Conservation (phyloP, 2,113 vertebrate species). For the Bombycilla garrulus region DNA sequence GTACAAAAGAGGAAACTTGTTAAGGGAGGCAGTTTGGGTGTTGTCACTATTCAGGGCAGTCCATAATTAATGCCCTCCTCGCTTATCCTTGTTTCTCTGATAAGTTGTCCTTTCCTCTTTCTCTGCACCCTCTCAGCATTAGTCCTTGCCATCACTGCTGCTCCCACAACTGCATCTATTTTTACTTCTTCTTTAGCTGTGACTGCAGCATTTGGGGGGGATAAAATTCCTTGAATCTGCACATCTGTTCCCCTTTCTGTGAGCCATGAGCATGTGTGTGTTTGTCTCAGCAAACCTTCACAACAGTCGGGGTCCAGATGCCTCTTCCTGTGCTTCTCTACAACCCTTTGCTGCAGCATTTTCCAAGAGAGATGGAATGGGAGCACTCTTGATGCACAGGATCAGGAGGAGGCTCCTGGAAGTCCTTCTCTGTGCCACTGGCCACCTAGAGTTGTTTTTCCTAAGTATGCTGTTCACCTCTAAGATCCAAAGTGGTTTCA, state of each 20-base stretch:
- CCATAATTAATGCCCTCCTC: conserved; percentile 16
- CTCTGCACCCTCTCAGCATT: background rate
- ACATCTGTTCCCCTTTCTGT: conserved; percentile 2
- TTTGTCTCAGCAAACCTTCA: conserved; percentile 48
- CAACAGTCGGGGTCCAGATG: background rate
- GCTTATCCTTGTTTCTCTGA: background rate
- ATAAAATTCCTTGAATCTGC: conserved; percentile 33
- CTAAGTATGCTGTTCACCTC: background rate
- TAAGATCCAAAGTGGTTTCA: background rate
- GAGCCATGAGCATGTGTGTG: background rate
- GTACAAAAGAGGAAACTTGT: conserved; percentile 1
- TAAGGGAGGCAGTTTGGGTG: background rate
- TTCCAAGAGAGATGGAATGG: background rate
- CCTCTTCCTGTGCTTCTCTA: background rate
- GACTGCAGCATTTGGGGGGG: background rate
- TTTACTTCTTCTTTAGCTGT: conserved; percentile 32
- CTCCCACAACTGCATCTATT: background rate
- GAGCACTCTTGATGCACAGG: background rate
- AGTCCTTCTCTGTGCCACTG: background rate
- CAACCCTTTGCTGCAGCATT: background rate
- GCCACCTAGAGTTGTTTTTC: background rate
- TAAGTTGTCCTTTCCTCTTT: background rate
- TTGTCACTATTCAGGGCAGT: background rate
- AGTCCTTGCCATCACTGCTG: background rate
- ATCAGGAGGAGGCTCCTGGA: background rate